These are phyloP conservation scores for Clarias magur DNA, from an alignment of 2,113 vertebrate species.

Conservation along the genomic window DNA sequence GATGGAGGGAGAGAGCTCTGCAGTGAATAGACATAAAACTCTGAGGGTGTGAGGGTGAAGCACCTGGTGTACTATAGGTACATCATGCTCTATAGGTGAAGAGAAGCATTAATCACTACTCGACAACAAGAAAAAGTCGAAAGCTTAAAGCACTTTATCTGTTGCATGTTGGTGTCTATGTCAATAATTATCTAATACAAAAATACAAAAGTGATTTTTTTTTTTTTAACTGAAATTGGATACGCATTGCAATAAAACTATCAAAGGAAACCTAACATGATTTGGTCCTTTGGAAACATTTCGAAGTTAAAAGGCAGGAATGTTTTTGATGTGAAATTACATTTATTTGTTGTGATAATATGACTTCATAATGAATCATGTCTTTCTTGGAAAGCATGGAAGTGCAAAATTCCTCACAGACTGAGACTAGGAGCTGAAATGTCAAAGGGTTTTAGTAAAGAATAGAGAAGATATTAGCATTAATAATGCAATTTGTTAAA, in stretches of 20 bases:
- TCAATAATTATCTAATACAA: neutral
- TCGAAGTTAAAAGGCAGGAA: slow-evolving; percentile 22
- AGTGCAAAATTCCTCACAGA: slow-evolving; percentile 2
- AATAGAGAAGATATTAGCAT: neutral
- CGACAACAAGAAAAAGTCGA: neutral
- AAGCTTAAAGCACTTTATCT: neutral
- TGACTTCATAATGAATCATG: neutral
- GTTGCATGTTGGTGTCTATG: neutral
- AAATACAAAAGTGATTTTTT: neutral
- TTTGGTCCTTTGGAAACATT: slow-evolving; percentile 3
- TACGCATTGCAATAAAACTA: neutral
- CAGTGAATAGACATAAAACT: neutral
- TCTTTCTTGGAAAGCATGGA: neutral
- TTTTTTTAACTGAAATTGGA: neutral
- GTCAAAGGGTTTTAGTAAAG: neutral
- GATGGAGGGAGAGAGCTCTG: neutral
- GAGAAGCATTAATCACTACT: neutral
- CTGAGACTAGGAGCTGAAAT: neutral
- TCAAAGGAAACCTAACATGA: neutral
- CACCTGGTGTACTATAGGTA: neutral
- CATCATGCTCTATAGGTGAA: neutral
- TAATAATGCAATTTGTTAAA: neutral
- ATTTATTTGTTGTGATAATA: slow-evolving; percentile 9
- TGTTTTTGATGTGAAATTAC: slow-evolving; percentile 19
- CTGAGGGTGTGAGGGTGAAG: neutral